Evolutionary conservation across 2,888 invertebrate genomes (phyloP).

Genomic region (Heliconius ismenius): DNA sequence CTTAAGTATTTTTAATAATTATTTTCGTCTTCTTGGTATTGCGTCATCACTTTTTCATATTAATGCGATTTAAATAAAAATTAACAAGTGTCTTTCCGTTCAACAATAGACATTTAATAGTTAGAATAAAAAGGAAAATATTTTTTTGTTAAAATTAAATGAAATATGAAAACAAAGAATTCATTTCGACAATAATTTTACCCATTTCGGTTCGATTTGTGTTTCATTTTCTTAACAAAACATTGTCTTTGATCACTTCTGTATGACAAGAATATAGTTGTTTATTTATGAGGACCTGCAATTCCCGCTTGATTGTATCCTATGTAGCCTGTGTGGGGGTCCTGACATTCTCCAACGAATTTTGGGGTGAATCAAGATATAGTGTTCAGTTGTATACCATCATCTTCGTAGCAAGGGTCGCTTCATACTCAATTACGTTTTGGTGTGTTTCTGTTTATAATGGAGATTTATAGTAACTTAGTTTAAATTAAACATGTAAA

Average conservation of each 20-base stretch:
- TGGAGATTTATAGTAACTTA: background rate
- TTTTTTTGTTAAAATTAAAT: no score
- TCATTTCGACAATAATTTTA: background rate
- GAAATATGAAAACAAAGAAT: background rate
- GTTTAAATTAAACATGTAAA: background rate
- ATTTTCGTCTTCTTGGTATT: background rate
- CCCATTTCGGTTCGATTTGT: background rate
- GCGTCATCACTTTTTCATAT: background rate
- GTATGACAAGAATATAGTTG: conserved; percentile 2
- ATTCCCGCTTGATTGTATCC: conserved; percentile 34
- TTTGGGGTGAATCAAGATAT: conserved; percentile 33
- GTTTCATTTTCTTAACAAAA: conserved; percentile 8
- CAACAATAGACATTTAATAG: background rate
- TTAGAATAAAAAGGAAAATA: background rate
- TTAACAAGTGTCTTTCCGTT: background rate
- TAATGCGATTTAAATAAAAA: background rate
- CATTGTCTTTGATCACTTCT: conserved; percentile 17
- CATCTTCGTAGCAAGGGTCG: conserved; percentile 2
- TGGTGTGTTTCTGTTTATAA: background rate
- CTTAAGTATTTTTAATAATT: conserved; percentile 5
- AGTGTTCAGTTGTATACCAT: conserved; percentile 28
- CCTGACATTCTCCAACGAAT: conserved; percentile 29
- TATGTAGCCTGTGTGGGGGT: conserved; percentile 23
- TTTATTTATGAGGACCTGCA: conserved; percentile 27
- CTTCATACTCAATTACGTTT: background rate